phyloP scores from a whole-genome alignment of 1,140 invertebrate genomes.

The Ctenoplectra terminalis region DNA sequence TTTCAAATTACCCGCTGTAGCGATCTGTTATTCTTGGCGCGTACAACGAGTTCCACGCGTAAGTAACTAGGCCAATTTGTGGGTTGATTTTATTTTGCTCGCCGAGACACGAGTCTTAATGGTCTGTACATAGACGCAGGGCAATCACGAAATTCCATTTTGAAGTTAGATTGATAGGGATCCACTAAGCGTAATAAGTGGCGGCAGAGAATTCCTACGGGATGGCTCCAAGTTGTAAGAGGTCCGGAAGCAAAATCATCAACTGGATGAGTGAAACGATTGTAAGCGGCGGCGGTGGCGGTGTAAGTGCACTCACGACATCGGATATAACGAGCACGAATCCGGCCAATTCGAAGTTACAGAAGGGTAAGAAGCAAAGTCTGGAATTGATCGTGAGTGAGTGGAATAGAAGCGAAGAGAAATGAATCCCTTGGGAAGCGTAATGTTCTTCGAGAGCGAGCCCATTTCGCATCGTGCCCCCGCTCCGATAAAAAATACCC shows the following conservation, averaged over 20 bases:
- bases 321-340: constrained; percentile 49
- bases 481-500: constrained; percentile 6
- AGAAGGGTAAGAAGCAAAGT: constrained; percentile 41
- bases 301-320: constrained; percentile 56
- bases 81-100: constrained; percentile 5
- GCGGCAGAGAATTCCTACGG: constrained; percentile 47
- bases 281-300: constrained; percentile 31
- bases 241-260: constrained; percentile 49
- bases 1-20: neutral
- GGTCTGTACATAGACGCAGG: neutral
- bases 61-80: neutral
- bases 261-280: constrained; percentile 53
- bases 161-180: constrained; percentile 54
- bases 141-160: constrained; percentile 45
- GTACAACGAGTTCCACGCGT: neutral
- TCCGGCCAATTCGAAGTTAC: constrained; percentile 66
- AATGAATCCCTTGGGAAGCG: constrained; percentile 43
- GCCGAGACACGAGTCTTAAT: neutral
- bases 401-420: constrained; percentile 38
- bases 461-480: neutral
- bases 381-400: constrained; percentile 61
- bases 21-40: constrained; percentile 15
- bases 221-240: constrained; percentile 66
- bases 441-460: constrained; percentile 43
- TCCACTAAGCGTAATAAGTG: constrained; percentile 49